Evolutionary conservation across 2,797 vertebrate species (phyloP).

Genomic region (Tokudaia muenninki): DNA sequence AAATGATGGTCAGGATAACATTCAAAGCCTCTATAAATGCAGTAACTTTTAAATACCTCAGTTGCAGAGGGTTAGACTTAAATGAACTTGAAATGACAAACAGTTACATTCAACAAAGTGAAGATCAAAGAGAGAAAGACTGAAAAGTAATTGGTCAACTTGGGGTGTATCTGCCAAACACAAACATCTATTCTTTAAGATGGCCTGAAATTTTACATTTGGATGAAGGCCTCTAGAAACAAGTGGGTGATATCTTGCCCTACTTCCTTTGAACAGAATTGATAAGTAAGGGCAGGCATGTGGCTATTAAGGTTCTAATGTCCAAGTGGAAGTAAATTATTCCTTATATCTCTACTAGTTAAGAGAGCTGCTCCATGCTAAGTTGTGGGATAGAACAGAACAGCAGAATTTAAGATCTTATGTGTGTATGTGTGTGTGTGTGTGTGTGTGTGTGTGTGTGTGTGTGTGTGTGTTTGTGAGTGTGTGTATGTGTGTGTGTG

Average conservation of each 20-base stretch:
- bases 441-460: background rate
- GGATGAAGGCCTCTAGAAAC: background rate
- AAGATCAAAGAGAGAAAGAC: background rate
- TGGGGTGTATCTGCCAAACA: background rate
- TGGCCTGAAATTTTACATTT: background rate
- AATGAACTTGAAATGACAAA: background rate
- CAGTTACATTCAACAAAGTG: background rate
- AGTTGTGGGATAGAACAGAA: background rate
- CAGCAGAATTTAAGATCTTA: background rate
- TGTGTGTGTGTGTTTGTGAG: too few relatives aligned
- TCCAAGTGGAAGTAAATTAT: background rate
- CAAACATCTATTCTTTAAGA: background rate
- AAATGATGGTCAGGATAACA: background rate
- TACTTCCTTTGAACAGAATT: background rate
- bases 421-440: background rate
- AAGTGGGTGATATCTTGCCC: background rate
- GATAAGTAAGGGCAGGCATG: background rate
- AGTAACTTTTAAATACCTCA: background rate
- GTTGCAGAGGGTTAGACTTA: background rate
- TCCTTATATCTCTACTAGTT: background rate
- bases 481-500: background rate
- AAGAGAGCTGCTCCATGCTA: background rate
- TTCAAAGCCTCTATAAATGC: background rate
- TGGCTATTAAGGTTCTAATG: background rate
- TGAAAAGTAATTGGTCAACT: background rate